Evolutionary conservation across 1,140 invertebrate species (phyloP).

Genomic region (Anoplolepis gracilipes): DNA sequence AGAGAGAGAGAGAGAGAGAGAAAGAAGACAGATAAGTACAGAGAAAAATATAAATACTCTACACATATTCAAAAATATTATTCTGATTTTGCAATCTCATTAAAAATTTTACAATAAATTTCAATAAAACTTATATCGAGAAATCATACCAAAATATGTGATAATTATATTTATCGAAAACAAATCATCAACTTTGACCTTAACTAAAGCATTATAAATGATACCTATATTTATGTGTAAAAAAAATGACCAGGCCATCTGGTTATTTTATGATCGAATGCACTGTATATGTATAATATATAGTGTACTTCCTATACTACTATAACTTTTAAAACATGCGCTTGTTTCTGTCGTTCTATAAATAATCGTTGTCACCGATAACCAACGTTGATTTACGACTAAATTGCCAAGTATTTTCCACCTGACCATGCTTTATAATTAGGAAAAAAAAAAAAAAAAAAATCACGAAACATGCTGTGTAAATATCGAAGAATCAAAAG

Average conservation of each 20-base stretch:
- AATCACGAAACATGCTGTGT: not conserved
- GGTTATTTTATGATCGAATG: slow-evolving; percentile 52
- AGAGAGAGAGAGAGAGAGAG: too few relatives aligned
- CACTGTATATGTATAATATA: slow-evolving; percentile 38
- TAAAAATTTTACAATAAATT: not conserved
- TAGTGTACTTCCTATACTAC: slow-evolving; percentile 42
- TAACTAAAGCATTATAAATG: slow-evolving; percentile 13
- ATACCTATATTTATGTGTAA: not conserved
- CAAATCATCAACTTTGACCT: not conserved
- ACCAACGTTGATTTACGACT: slow-evolving; percentile 50
- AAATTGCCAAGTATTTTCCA: slow-evolving; percentile 41
- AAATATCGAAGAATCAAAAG: slow-evolving; percentile 1
- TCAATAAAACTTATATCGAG: not conserved
- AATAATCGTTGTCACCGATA: slow-evolving; percentile 59
- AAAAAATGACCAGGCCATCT: slow-evolving; percentile 14
- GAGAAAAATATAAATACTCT: not conserved
- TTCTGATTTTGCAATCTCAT: not conserved
- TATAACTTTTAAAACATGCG: slow-evolving; percentile 34
- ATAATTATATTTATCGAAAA: slow-evolving; percentile 5
- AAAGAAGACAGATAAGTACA: too few relatives aligned
- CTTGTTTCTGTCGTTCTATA: slow-evolving; percentile 43
- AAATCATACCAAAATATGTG: not conserved
- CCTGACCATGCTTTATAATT: slow-evolving; percentile 44
- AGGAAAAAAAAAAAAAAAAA: slow-evolving; percentile 19
- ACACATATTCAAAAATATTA: not conserved